Percentiles rank a stretch among this genome's conserved stretches.
Evolutionary conservation across 1,140 invertebrate species (phyloP).

Genomic region (Euura saliciscinereae): DNA sequence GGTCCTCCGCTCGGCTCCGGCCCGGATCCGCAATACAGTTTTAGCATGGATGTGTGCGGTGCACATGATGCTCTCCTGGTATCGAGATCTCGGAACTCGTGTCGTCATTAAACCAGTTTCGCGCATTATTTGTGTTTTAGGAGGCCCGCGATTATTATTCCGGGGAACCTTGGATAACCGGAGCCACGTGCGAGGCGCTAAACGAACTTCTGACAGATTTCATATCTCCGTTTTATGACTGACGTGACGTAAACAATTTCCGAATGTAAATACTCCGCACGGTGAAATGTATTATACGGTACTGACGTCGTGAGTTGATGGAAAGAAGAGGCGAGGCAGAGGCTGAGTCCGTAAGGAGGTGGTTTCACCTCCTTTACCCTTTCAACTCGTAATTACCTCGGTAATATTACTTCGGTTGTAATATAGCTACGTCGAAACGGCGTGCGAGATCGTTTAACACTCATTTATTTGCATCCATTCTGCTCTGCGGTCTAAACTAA

Average conservation of each 20-base stretch:
- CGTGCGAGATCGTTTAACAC: background rate
- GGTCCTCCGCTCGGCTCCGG: background rate
- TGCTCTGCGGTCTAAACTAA: too few species aligned
- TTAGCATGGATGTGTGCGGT: too few species aligned
- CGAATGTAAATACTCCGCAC: conserved; percentile 52
- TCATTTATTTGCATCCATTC: too few species aligned
- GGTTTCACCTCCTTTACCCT: background rate
- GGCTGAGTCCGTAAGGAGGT: background rate
- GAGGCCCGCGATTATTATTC: too few species aligned
- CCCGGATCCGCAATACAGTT: too few species aligned
- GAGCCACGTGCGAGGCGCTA: conserved; percentile 39
- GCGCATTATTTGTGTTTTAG: conserved; percentile 15
- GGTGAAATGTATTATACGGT: background rate
- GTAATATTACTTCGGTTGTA: background rate
- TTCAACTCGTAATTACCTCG: background rate
- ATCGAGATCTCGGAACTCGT: conserved; percentile 11
- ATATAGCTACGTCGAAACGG: background rate
- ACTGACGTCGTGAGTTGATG: too few species aligned
- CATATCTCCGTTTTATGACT: conserved; percentile 34
- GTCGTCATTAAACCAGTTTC: conserved; percentile 55
- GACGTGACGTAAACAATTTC: conserved; percentile 59
- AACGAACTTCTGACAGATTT: conserved; percentile 56
- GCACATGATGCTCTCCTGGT: background rate
- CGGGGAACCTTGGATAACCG: background rate
- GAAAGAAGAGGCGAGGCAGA: too few species aligned